Conservation (phyloP, 2,888 invertebrate genomes). For the Unio delphinus region DNA sequence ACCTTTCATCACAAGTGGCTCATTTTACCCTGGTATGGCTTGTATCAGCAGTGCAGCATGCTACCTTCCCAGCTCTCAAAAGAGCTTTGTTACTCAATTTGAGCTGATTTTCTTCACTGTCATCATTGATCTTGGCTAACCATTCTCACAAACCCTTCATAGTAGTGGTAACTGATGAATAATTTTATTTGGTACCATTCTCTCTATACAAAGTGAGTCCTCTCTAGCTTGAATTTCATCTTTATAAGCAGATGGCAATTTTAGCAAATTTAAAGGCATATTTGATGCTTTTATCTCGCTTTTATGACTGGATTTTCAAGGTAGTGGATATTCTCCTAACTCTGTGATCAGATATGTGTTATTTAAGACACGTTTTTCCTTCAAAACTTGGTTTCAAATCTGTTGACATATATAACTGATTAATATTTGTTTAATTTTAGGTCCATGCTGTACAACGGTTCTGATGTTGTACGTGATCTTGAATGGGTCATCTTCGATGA, state of each 20-base stretch:
- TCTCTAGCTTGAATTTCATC: neutral
- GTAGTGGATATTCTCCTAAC: too few species aligned
- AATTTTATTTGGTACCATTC: too few species aligned
- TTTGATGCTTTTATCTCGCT: neutral
- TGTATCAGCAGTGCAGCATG: too few species aligned
- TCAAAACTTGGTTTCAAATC: neutral
- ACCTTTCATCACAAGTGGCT: too few species aligned
- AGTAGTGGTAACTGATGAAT: too few species aligned
- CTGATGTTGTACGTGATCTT: constrained; percentile 94
- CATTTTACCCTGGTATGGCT: too few species aligned
- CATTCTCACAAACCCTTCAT: too few species aligned
- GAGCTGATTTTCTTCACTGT: too few species aligned
- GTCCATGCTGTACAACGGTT: constrained; percentile 95
- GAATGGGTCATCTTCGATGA: constrained; percentile 99
- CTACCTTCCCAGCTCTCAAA: too few species aligned
- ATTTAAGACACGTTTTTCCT: neutral
- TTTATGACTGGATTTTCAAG: neutral
- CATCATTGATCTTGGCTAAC: too few species aligned
- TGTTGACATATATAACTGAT: neutral
- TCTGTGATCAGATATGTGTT: neutral
- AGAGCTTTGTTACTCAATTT: too few species aligned
- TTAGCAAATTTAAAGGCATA: neutral
- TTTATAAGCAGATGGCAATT: neutral
- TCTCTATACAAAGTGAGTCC: too few species aligned
- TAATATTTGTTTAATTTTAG: constrained; percentile 51